Percentiles rank a stretch among this genome's conserved stretches.
Evolutionary conservation across 2,797 vertebrate genomes (phyloP).

Genomic region (Smutsia temminckii): DNA sequence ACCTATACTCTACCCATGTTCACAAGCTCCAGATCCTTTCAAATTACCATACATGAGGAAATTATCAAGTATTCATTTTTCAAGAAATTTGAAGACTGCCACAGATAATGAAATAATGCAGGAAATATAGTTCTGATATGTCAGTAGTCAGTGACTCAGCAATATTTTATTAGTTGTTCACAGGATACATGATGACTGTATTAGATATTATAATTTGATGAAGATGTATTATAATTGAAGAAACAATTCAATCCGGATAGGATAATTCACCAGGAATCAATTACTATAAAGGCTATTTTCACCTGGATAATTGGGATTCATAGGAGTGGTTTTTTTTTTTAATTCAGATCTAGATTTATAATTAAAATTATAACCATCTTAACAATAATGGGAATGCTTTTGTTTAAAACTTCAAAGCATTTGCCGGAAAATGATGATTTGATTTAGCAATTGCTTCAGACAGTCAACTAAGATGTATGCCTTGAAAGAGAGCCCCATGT

Average conservation of each 20-base stretch:
- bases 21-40: neutral
- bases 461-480: slow-evolving; percentile 58
- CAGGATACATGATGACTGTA: neutral
- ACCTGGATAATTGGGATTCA: neutral
- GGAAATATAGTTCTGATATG: neutral
- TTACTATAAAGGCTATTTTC: slow-evolving; percentile 38
- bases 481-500: slow-evolving; percentile 53
- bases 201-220: slow-evolving; percentile 33
- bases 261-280: slow-evolving; percentile 34
- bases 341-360: neutral
- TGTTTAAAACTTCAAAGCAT: slow-evolving; percentile 50
- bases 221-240: slow-evolving; percentile 32
- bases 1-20: neutral
- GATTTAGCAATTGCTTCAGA: slow-evolving; percentile 66
- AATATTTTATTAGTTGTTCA: slow-evolving; percentile 14
- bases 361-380: slow-evolving; percentile 49
- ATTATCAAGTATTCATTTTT: slow-evolving; percentile 2
- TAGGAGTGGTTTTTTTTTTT: neutral
- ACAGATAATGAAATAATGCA: neutral
- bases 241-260: neutral
- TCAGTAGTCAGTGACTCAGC: neutral
- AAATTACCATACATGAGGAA: neutral
- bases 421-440: slow-evolving; percentile 62
- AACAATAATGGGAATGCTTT: slow-evolving; percentile 33
- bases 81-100: neutral